A percentile compares a stretch with the other conserved stretches of the same genome.
These are phyloP conservation scores for Tinamus major DNA, from an alignment of 2,797 vertebrate genomes.

Conservation along the genomic window DNA sequence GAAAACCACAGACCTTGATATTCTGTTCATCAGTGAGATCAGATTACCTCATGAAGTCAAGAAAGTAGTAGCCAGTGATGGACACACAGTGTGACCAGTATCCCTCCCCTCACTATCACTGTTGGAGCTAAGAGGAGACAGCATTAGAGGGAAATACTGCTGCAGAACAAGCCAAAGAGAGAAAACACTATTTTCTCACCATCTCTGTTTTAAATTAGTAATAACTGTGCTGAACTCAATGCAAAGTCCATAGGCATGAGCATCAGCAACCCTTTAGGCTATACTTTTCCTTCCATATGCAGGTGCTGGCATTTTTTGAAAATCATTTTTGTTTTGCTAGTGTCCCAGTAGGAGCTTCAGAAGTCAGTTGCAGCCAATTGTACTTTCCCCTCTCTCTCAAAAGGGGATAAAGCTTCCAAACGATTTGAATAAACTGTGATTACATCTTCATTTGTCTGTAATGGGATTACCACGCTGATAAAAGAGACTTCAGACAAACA, in stretches of 20 bases:
- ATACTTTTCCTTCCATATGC: not conserved
- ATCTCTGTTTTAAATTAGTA: not conserved
- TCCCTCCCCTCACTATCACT: not conserved
- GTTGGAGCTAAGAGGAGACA: not conserved
- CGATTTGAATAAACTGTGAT: conserved; percentile 80
- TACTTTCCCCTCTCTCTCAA: conserved; percentile 70
- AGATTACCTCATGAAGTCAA: not conserved
- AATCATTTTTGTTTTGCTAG: conserved; percentile 24
- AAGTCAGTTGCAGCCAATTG: conserved; percentile 78
- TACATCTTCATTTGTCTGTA: conserved; percentile 90
- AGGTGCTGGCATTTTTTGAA: not conserved
- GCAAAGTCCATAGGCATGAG: not conserved
- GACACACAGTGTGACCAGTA: not conserved
- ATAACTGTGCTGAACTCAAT: not conserved
- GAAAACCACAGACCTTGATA: not conserved
- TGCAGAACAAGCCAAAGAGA: not conserved
- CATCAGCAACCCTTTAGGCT: not conserved
- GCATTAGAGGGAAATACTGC: not conserved
- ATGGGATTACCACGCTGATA: conserved; percentile 88
- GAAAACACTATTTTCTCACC: not conserved
- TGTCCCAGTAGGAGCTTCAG: conserved; percentile 72
- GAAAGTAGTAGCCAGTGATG: not conserved
- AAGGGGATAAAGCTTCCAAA: conserved; percentile 80
- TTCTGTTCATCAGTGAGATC: not conserved
- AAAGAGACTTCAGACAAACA: conserved; percentile 80